These are phyloP conservation scores for Erythrolamprus reginae DNA, from an alignment of 2,113 vertebrate genomes.

Conservation along the genomic window DNA sequence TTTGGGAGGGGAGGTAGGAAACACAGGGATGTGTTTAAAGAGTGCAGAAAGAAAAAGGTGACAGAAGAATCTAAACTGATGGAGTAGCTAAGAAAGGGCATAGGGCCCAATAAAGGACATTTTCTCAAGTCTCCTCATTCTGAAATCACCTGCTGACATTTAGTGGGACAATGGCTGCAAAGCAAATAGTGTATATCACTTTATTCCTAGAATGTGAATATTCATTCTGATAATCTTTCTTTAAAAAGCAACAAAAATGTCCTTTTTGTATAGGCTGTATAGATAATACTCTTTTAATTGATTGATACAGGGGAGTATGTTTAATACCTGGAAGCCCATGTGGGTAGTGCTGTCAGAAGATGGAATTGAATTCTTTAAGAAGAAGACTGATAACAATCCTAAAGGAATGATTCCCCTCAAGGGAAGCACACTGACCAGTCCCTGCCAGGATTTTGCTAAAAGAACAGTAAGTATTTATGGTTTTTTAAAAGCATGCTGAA, in stretches of 20 bases:
- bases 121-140: neutral
- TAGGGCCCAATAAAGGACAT: neutral
- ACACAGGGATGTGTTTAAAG: neutral
- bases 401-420: conserved; percentile 96
- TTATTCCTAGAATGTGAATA: neutral
- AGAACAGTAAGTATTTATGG: conserved; percentile 73
- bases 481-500: neutral
- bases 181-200: neutral
- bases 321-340: conserved; percentile 90
- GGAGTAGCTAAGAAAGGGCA: neutral
- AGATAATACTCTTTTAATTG: neutral
- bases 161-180: neutral
- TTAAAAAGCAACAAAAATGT: neutral
- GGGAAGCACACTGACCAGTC: conserved; percentile 76
- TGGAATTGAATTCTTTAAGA: conserved; percentile 89
- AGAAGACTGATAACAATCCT: conserved; percentile 85
- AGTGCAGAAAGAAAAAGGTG: neutral
- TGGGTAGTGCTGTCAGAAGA: conserved; percentile 93
- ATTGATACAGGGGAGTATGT: conserved; percentile 78
- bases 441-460: conserved; percentile 89
- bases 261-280: neutral
- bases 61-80: neutral
- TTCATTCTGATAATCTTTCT: neutral
- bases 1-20: neutral
- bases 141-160: neutral